These are phyloP conservation scores for Cephalopachus bancanus DNA, from an alignment of 2,797 vertebrate species.

Conservation along the genomic window DNA sequence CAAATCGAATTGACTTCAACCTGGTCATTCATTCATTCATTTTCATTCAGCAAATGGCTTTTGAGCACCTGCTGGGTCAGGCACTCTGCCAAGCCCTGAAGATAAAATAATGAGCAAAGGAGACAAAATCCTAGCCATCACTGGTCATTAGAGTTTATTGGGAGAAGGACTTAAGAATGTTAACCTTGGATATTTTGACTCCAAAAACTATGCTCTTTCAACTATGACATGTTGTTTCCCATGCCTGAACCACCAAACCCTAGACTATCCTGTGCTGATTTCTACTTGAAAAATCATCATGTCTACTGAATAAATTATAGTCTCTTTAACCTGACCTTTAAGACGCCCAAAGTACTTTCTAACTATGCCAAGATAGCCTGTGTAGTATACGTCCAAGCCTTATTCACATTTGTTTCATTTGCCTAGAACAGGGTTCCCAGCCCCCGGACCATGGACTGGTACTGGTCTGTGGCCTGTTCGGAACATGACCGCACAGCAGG, in stretches of 20 bases:
- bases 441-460: no score
- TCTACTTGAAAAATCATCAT: conserved; percentile 48
- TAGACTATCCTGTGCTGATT: not conserved
- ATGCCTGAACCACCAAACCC: not conserved
- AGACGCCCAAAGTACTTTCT: not conserved
- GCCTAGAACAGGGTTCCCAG: not conserved
- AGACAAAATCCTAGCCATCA: conserved; percentile 53
- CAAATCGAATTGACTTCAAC: conserved; percentile 43
- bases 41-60: conserved; percentile 28
- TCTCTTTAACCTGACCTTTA: not conserved
- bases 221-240: not conserved
- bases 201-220: conserved; percentile 21
- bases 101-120: conserved; percentile 31
- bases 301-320: not conserved
- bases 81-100: conserved; percentile 47
- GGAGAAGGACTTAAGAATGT: conserved; percentile 50
- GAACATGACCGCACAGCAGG: no score
- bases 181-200: conserved; percentile 49
- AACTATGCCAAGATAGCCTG: not conserved
- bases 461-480: no score
- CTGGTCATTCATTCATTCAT: conserved; percentile 44
- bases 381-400: not conserved
- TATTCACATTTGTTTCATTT: conserved; percentile 22
- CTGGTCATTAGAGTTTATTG: conserved; percentile 30
- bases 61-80: conserved; percentile 54